Evolutionary conservation across 1,140 invertebrate species (phyloP), one percentile per base, ranked within the genome.

Genomic region (Ctenoplectra terminalis): DNA sequence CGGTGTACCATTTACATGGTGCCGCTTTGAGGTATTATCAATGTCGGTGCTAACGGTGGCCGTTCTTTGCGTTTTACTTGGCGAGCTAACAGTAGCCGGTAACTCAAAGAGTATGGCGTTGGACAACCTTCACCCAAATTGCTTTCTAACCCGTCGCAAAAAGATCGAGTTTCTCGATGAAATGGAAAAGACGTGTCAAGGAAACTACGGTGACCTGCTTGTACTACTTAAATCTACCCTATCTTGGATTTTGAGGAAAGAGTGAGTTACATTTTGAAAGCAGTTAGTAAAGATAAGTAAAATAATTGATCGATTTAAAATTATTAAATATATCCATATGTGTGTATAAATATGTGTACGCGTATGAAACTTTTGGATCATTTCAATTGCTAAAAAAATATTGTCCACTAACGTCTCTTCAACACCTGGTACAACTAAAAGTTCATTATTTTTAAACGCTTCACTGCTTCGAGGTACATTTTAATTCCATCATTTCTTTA

Each of bases 91-190:
- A 56, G 69, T 13, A 34, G 46, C 66, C 1, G 3, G 11, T 0
- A 20, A 31, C 13, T 73, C 54, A 34, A 46, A 26, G 7, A 8
- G 26, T 5, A 2, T 46, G 37, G 8, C 20, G 7, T 23, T 20
- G 7, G 20, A 23, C 48, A 50, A 60, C 37, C 29, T 73, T 60
- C 71, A 58, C 6, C 54, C 46, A 31, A 46, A 73, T n/a, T n/a
- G 1, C 54, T 40, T 60, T 60, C 58, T 34, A 34, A 23, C 17
- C 9, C 31, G 60, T 37, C 15, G 29, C 1, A 2, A 34, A 20
- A 13, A 26, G 34, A 31, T 73, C 26, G 17, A 26, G 20, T 15
- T n/a, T 17, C 9, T 15, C 2, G 1, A 31, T n/a, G 20, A 40
- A 20, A n/a, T 31, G 1, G 9, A 7, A 20, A 1, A 7, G 20